phyloP scores from a whole-genome alignment of 2,113 vertebrate genomes.

The Sylvilagus bachmani region DNA sequence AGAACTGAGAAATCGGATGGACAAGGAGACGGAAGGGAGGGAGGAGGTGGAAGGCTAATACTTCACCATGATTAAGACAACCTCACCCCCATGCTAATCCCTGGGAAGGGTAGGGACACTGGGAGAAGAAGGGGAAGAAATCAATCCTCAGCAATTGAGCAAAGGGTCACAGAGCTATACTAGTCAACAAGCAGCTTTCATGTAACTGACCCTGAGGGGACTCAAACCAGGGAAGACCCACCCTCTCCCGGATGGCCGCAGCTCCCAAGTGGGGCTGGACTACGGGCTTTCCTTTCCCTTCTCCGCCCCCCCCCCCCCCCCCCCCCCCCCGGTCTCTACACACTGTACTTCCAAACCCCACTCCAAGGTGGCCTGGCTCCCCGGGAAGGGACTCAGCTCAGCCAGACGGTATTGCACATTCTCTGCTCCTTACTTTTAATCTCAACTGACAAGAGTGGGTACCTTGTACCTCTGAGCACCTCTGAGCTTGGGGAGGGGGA shows the following conservation, averaged over 20 bases:
- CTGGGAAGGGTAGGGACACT: slow-evolving; percentile 53
- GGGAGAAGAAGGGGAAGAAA: slow-evolving; percentile 54
- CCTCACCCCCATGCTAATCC: slow-evolving; percentile 58
- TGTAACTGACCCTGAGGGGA: slow-evolving; percentile 65
- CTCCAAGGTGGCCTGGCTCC: slow-evolving; percentile 68
- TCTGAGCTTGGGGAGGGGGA: slow-evolving; percentile 75
- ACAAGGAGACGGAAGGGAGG: background rate
- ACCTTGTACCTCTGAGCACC: slow-evolving; percentile 80
- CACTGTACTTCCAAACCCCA: slow-evolving; percentile 64
- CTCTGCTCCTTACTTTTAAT: slow-evolving; percentile 80
- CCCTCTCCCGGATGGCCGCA: slow-evolving; percentile 20
- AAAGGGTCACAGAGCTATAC: slow-evolving; percentile 71
- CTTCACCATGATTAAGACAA: slow-evolving; percentile 80
- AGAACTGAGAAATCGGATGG: slow-evolving; percentile 39
- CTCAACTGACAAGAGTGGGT: slow-evolving; percentile 81
- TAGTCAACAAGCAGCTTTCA: slow-evolving; percentile 72
- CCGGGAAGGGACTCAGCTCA: slow-evolving; percentile 71
- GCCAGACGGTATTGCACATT: slow-evolving; percentile 85
- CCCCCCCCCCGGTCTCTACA: slow-evolving; percentile 29
- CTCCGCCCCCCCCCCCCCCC: too few relatives aligned
- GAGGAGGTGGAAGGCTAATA: slow-evolving; percentile 60
- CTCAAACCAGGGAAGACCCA: slow-evolving; percentile 53
- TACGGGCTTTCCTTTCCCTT: slow-evolving; percentile 30
- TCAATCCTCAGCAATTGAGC: slow-evolving; percentile 58
- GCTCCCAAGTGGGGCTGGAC: slow-evolving; percentile 59